Base-by-base conservation (phyloP, 2,888 invertebrate genomes). In the Tetanocera ferruginea region DNA sequence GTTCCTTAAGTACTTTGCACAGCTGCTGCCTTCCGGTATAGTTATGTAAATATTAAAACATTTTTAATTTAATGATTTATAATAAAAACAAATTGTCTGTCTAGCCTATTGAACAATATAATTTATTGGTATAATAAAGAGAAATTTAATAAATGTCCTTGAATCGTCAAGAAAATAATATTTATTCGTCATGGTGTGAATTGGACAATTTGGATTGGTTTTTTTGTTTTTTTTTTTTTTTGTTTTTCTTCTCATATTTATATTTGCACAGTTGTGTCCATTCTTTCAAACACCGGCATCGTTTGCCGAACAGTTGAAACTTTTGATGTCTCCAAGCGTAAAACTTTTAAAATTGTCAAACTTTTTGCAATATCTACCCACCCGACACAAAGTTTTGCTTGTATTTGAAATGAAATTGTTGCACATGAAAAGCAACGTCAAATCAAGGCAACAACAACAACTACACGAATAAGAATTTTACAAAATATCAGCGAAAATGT, bases 401-500 rank as follows among this genome's bases (percentile, higher is more conserved):
- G 66, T 60, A 28, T 60, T 34, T 17, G 19, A 66, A 66, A 31
- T 19, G n/a, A 31, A 34, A 31, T 66, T 19, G 19, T 62, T 19
- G 14, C 62, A 62, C 19, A 62, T 17, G 19, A 28, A 17, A 17
- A 64, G 64, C 23, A 43, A 67, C 37, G 37, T 43, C 49, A 51
- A 66, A 51, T 52, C 49, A 51, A 31, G 23, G 31, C 49, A 69
- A 9, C 43, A 34, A 25, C 43, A 72, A 73, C 8, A 55, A 67
- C 55, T 23, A 49, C 51, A 67, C 8, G 28, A 43, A 64, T 49
- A 62, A 64, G 51, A 37, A 67, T 75, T 37, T 67, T 55, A 60
- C 11, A 8, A 19, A 62, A 75, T 66, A 19, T 31, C 67, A 67
- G 67, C 67, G 75, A 66, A 55, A 75, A 75, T 66, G 75, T 75